A percentile compares a stretch with the other conserved stretches of the same genome.
Evolutionary conservation across 2,888 invertebrate species (phyloP).

Genomic region (Meganola albula): DNA sequence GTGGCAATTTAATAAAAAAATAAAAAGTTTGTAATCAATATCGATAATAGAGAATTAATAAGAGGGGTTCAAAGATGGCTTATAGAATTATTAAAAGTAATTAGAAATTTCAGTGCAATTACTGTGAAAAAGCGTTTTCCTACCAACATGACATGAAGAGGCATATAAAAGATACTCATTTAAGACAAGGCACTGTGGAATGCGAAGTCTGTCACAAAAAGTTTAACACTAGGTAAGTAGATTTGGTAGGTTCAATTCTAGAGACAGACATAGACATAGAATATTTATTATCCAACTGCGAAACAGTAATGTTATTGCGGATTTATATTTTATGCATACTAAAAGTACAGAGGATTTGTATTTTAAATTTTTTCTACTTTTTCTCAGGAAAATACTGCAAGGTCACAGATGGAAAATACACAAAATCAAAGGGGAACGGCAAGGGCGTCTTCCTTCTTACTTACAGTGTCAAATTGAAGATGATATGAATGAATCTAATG

Average conservation of each 20-base stretch:
- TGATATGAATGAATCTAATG: constrained; percentile 19
- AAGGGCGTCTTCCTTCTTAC: constrained; percentile 61
- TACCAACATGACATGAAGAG: constrained; percentile 65
- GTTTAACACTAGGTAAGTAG: constrained; percentile 64
- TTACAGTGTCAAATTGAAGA: constrained; percentile 47
- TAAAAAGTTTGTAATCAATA: no score
- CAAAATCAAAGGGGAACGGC: constrained; percentile 61
- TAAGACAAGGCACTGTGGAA: constrained; percentile 62
- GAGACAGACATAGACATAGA: no score
- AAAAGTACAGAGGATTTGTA: no score
- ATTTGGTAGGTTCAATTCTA: background rate
- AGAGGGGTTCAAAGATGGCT: no score
- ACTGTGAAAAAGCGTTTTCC: constrained; percentile 68
- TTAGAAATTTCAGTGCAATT: constrained; percentile 65
- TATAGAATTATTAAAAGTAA: no score
- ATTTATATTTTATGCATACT: no score
- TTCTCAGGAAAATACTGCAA: constrained; percentile 67
- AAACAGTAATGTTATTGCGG: background rate
- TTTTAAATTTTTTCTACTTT: background rate
- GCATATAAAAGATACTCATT: constrained; percentile 62
- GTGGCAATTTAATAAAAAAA: no score
- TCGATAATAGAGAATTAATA: no score
- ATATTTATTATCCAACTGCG: background rate
- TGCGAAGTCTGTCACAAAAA: constrained; percentile 66
- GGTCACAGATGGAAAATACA: constrained; percentile 65